Evolutionary conservation across 2,797 vertebrate species (phyloP), one percentile per base, ranked within the genome.

Genomic region (Eleutherodactylus coqui): DNA sequence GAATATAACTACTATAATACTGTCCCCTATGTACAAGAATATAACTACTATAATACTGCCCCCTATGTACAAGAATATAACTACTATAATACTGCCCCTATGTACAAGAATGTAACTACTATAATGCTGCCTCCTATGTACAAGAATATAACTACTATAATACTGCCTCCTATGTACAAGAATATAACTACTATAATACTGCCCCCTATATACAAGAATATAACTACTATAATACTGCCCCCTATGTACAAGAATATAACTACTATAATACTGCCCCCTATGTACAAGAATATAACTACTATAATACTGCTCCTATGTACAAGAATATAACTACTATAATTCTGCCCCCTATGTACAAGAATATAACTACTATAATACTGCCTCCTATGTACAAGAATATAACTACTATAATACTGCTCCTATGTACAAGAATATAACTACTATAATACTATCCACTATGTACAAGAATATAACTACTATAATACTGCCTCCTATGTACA

Each of bases 381-480:
- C 55, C 58, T 29, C 58, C 58, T 62, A 64, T 64, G 17, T 64
- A 64, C 60, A 64, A 64, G 60, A 64, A 32, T 64, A 64, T 64
- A 64, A 64, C 60, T 64, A 64, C 27, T 64, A 64, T 64, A 64
- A 64, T 64, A 64, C 60, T 64, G 29, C 60, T 6, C 29, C 60
- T 64, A 64, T 64, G 6, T 64, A 32, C 60, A 64, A 32, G 60
- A 32, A 64, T 32, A 64, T 32, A 64, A 32, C 60, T 64, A 64
- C 29, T 64, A 64, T 64, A 64, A 64, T 64, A 64, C 60, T 64
- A 14, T 24, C 6, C 58, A n/a, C 58, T 62, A 62, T 62, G 5
- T 62, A 62, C 58, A 62, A 29, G 58, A 62, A 62, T 62, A 62
- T 62, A 62, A 62, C 58, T 62, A 62, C 58, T 62, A 62, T 62